Percentiles rank a stretch among this genome's conserved stretches.
Conservation (phyloP, 2,888 invertebrate genomes). For the Neoaliturus tenellus region DNA sequence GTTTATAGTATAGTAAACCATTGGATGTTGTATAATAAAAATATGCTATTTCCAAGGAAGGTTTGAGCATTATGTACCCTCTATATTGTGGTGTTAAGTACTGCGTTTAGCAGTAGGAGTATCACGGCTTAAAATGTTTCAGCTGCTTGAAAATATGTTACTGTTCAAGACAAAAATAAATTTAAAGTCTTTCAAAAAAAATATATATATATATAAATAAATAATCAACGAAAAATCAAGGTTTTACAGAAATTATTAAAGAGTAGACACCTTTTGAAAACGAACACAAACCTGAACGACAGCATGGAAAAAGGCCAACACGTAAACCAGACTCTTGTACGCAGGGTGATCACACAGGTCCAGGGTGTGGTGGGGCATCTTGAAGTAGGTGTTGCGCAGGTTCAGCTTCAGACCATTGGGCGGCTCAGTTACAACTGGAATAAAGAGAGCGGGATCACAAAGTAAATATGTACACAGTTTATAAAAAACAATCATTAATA, state of each 20-base stretch:
- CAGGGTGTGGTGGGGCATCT: slow-evolving; percentile 84
- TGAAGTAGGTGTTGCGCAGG: slow-evolving; percentile 91
- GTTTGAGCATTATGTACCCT: too few relatives aligned
- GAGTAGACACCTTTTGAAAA: neutral
- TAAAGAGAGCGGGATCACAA: neutral
- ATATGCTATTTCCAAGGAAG: too few relatives aligned
- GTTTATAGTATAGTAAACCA: too few relatives aligned
- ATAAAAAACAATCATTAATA: too few relatives aligned
- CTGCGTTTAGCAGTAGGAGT: too few relatives aligned
- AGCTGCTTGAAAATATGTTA: too few relatives aligned
- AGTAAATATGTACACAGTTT: too few relatives aligned
- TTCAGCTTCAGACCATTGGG: slow-evolving; percentile 94
- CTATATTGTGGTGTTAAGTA: too few relatives aligned
- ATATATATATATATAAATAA: neutral
- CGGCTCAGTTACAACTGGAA: slow-evolving; percentile 91
- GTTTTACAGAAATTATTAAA: neutral
- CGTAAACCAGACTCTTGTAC: slow-evolving; percentile 90
- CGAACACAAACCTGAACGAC: slow-evolving; percentile 83
- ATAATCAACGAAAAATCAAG: slow-evolving; percentile 1
- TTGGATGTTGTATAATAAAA: too few relatives aligned
- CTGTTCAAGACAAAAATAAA: too few relatives aligned
- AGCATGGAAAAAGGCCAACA: slow-evolving; percentile 95
- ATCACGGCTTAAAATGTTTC: too few relatives aligned
- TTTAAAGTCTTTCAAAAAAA: neutral
- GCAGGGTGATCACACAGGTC: slow-evolving; percentile 84